Percentiles rank a stretch among this genome's conserved stretches.
Evolutionary conservation across 2,797 vertebrate species (phyloP).

Genomic region (Leucoraja ocellata): DNA sequence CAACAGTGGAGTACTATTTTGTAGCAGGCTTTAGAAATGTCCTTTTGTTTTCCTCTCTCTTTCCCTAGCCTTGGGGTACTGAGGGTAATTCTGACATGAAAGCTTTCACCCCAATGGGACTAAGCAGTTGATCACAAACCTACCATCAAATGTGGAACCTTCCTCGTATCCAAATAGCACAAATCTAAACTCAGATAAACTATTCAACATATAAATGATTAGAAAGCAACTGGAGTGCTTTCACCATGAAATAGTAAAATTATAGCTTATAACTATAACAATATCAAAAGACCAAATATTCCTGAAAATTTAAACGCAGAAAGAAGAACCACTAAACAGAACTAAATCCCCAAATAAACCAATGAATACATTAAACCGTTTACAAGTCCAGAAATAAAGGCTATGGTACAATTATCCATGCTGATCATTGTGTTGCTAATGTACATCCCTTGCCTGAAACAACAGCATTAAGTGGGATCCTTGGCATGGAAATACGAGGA

Average conservation of each 20-base stretch:
- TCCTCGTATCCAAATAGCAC: neutral
- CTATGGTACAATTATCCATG: neutral
- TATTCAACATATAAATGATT: neutral
- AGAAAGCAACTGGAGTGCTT: neutral
- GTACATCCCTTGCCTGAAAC: neutral
- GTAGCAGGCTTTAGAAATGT: neutral
- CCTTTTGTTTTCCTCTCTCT: neutral
- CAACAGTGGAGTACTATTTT: neutral
- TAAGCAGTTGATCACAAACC: neutral
- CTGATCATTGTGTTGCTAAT: neutral
- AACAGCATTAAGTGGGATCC: neutral
- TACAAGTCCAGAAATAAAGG: neutral
- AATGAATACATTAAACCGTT: neutral
- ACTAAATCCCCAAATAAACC: neutral
- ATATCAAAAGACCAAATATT: neutral
- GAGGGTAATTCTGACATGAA: neutral
- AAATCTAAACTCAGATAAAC: too few species aligned
- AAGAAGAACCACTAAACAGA: neutral
- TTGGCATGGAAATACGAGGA: neutral
- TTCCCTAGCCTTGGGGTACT: neutral
- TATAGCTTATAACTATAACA: neutral
- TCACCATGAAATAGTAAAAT: neutral
- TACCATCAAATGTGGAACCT: neutral
- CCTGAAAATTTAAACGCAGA: neutral
- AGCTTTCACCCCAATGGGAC: neutral